Evolutionary conservation across 2,888 invertebrate species (phyloP).

Genomic region (Teleiodes luculella): DNA sequence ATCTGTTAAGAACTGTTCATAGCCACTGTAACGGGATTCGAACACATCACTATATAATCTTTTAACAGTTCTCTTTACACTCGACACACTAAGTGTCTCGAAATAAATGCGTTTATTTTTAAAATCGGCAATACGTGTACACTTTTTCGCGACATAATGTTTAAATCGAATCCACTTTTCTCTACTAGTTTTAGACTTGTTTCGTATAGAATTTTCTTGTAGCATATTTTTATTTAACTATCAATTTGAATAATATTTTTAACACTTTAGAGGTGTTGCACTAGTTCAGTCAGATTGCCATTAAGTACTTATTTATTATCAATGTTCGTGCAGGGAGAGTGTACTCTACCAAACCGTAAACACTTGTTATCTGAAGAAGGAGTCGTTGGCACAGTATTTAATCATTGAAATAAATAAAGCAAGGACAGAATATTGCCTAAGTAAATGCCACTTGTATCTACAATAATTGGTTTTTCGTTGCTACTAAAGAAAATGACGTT

Average conservation of each 20-base stretch:
- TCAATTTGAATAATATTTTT: background rate
- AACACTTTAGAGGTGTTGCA: background rate
- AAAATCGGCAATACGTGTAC: slow-evolving; percentile 34
- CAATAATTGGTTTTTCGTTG: background rate
- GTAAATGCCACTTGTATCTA: background rate
- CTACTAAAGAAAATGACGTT: too few relatives aligned
- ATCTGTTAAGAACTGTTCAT: slow-evolving; percentile 81
- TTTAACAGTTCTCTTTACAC: slow-evolving; percentile 57
- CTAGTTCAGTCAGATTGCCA: background rate
- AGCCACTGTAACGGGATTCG: slow-evolving; percentile 74
- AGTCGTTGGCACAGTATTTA: slow-evolving; percentile 53
- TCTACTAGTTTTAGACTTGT: background rate
- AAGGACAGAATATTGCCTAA: slow-evolving; percentile 24
- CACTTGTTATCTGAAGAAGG: slow-evolving; percentile 53
- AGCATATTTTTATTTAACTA: background rate
- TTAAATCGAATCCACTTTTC: slow-evolving; percentile 54
- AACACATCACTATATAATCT: slow-evolving; percentile 60
- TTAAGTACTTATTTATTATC: slow-evolving; percentile 33
- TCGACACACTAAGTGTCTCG: slow-evolving; percentile 53
- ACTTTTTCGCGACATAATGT: slow-evolving; percentile 44
- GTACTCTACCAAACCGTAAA: slow-evolving; percentile 40
- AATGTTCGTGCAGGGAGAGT: slow-evolving; percentile 30
- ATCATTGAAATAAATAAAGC: slow-evolving; percentile 37
- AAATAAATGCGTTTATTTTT: slow-evolving; percentile 53
- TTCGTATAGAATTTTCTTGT: background rate